Conservation (phyloP, 92 coral and sea anemone species). For the Phenganax stokvisi region DNA sequence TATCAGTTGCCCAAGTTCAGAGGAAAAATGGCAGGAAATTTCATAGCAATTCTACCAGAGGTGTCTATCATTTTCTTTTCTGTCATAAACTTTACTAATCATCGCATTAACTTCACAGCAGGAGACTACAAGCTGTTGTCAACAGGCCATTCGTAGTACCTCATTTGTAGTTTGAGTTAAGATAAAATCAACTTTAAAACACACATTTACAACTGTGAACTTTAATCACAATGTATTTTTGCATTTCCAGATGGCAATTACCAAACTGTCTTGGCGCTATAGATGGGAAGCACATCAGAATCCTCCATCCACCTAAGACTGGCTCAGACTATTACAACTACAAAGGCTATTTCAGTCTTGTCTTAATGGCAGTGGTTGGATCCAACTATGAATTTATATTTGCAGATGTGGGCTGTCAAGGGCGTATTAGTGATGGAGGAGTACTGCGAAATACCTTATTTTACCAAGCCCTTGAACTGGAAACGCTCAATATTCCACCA, state of each 20-base stretch:
- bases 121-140: too few species aligned
- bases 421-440: constrained; percentile 63
- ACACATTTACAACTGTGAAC: too few species aligned
- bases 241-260: constrained; percentile 6
- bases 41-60: neutral
- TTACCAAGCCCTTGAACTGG: constrained; percentile 33
- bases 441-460: constrained; percentile 49
- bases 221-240: too few species aligned
- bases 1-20: constrained; percentile 38
- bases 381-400: constrained; percentile 47
- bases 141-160: too few species aligned
- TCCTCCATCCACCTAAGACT: too few species aligned
- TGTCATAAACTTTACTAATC: too few species aligned
- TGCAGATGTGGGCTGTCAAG: constrained; percentile 69
- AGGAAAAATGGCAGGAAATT: constrained; percentile 1
- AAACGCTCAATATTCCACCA: neutral
- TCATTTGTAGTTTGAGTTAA: too few species aligned
- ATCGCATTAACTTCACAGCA: too few species aligned
- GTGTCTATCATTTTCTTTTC: neutral
- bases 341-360: constrained; percentile 56
- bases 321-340: constrained; percentile 25
- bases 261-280: constrained; percentile 15
- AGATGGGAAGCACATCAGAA: too few species aligned
- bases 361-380: constrained; percentile 2
- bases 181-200: too few species aligned